These are phyloP conservation scores for Helostoma temminkii DNA, from an alignment of 2,797 vertebrate species.

Conservation along the genomic window DNA sequence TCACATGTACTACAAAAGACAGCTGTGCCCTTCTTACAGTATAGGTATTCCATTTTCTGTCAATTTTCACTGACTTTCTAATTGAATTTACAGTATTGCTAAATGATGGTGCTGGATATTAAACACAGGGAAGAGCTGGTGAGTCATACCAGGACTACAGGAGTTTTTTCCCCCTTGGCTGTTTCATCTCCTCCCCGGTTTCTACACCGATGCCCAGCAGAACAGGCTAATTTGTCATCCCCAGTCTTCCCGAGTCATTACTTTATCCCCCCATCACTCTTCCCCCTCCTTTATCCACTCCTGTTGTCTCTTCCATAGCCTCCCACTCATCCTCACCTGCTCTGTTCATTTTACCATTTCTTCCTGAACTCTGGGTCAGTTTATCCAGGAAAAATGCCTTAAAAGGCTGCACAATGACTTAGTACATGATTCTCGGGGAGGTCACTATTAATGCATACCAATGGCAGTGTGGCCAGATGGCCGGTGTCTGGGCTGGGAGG, in stretches of 20 bases:
- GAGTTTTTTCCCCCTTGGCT: neutral
- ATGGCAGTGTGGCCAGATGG: conserved; percentile 47
- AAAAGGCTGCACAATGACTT: conserved; percentile 30
- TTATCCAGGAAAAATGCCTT: conserved; percentile 22
- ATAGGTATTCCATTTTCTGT: neutral
- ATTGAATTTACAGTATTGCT: neutral
- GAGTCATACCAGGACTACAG: conserved; percentile 48
- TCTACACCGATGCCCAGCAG: conserved; percentile 22
- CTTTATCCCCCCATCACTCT: conserved; percentile 18
- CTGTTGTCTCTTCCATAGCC: neutral
- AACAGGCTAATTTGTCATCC: conserved; percentile 41
- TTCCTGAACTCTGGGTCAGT: neutral
- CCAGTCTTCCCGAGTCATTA: conserved; percentile 19
- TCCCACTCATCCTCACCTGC: neutral
- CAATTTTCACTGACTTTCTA: conserved; percentile 9
- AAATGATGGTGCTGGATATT: conserved; percentile 12
- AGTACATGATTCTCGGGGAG: conserved; percentile 28
- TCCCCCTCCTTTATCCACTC: neutral
- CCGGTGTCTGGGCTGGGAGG: conserved; percentile 26
- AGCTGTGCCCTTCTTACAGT: neutral
- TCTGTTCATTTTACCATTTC: conserved; percentile 4
- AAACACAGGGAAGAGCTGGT: conserved; percentile 20
- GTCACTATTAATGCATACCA: conserved; percentile 34
- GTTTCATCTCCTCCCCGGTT: conserved; percentile 15
- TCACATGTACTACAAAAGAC: neutral